Percentiles rank a stretch among this genome's conserved stretches.
Conservation (phyloP, 2,888 invertebrate genomes). For the Xestobium rufovillosum region DNA sequence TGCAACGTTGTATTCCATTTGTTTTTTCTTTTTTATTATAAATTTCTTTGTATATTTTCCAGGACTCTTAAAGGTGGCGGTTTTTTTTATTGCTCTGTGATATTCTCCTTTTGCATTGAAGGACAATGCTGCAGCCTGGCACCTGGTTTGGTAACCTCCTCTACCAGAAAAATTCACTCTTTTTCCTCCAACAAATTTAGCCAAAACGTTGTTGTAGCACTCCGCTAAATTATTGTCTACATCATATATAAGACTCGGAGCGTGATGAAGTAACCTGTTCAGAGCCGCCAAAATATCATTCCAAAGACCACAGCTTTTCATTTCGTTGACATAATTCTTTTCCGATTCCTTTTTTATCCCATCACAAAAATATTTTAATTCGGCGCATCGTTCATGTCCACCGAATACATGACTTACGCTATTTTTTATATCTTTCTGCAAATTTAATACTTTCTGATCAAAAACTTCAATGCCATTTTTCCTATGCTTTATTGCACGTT, state of each 20-base stretch:
- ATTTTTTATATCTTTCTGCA: conserved; percentile 17
- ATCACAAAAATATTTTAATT: conserved; percentile 9
- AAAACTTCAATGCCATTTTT: not conserved
- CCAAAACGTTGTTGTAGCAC: conserved; percentile 27
- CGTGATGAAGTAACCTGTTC: conserved; percentile 9
- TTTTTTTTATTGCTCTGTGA: conserved; percentile 3
- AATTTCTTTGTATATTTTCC: conserved; percentile 8
- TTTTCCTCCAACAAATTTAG: conserved; percentile 32
- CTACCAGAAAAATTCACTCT: conserved; percentile 27
- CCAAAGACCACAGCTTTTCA: conserved; percentile 10
- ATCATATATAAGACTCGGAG: conserved; percentile 24
- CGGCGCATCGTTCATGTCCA: conserved; percentile 6
- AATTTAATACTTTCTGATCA: conserved; percentile 4
- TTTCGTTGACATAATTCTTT: conserved; percentile 2
- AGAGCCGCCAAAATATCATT: conserved; percentile 6
- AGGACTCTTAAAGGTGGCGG: conserved; percentile 5
- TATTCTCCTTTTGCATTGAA: conserved; percentile 4
- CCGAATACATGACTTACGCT: conserved; percentile 26
- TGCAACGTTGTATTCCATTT: too few relatives aligned
- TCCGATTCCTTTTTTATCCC: conserved; percentile 6
- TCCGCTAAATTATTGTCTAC: conserved; percentile 30
- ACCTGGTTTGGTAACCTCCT: conserved; percentile 29
- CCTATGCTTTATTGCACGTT: conserved; percentile 8
- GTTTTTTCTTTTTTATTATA: too few relatives aligned
- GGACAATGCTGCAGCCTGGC: conserved; percentile 24